These are phyloP conservation scores for Sebastes cheni DNA, from an alignment of 2,797 vertebrate species.

Conservation along the genomic window DNA sequence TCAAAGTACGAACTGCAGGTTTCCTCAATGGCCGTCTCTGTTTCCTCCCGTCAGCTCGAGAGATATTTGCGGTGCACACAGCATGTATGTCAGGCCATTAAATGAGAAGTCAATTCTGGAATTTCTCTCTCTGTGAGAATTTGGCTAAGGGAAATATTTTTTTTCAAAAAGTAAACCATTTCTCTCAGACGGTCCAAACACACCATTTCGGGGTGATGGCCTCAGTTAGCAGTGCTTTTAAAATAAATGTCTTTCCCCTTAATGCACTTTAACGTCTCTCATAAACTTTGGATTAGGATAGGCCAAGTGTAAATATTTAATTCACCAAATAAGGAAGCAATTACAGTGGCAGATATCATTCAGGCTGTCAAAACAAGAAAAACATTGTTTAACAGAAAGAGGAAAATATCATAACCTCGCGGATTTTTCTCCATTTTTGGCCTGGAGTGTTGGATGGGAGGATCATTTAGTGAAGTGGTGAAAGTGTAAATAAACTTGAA, in stretches of 20 bases:
- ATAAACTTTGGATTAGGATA: slow-evolving; percentile 72
- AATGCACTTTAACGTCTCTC: slow-evolving; percentile 67
- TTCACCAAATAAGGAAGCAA: slow-evolving; percentile 76
- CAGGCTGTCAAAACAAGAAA: slow-evolving; percentile 48
- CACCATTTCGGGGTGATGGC: slow-evolving; percentile 67
- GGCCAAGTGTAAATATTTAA: slow-evolving; percentile 74
- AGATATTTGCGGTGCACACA: slow-evolving; percentile 79
- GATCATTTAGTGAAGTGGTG: slow-evolving; percentile 69
- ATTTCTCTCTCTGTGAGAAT: slow-evolving; percentile 78
- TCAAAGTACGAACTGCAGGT: slow-evolving; percentile 80
- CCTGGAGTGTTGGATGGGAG: slow-evolving; percentile 43
- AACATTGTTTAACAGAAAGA: slow-evolving; percentile 66
- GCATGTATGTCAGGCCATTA: slow-evolving; percentile 79
- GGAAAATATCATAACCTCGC: slow-evolving; percentile 55
- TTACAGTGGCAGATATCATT: slow-evolving; percentile 73
- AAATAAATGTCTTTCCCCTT: slow-evolving; percentile 74
- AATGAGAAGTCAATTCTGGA: slow-evolving; percentile 79
- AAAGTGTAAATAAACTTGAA: slow-evolving; percentile 78
- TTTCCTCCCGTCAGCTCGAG: slow-evolving; percentile 80
- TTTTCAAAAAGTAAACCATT: slow-evolving; percentile 69
- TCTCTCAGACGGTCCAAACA: slow-evolving; percentile 74
- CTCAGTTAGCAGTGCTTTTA: slow-evolving; percentile 72
- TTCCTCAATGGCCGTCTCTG: slow-evolving; percentile 83
- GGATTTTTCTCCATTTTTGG: slow-evolving; percentile 68
- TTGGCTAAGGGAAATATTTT: slow-evolving; percentile 69